These are phyloP conservation scores for Melipona bicolor DNA, from an alignment of 2,888 invertebrate species.

Conservation along the genomic window DNA sequence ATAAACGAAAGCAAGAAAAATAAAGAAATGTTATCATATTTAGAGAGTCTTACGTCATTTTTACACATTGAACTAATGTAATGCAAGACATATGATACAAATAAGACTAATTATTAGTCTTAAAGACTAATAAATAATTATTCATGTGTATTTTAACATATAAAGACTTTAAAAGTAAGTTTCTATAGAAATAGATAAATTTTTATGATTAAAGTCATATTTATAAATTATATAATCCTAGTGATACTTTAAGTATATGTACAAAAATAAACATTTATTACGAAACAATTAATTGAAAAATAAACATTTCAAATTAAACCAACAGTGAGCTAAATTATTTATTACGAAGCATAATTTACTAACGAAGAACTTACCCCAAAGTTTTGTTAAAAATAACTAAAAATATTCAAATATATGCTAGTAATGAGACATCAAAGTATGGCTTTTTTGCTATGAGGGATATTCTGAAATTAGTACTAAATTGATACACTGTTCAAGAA, in stretches of 20 bases:
- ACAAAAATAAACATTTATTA: constrained; percentile 40
- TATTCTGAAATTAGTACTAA: background rate
- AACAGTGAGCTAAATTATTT: constrained; percentile 27
- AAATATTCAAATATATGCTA: background rate
- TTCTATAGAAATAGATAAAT: constrained; percentile 31
- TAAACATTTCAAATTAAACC: constrained; percentile 42
- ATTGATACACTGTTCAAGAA: background rate
- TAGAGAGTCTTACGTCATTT: constrained; percentile 58
- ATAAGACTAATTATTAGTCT: constrained; percentile 19
- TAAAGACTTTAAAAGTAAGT: constrained; percentile 23
- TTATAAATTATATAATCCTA: constrained; percentile 35
- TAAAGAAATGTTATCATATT: constrained; percentile 66
- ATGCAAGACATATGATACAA: constrained; percentile 11
- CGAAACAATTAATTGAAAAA: constrained; percentile 34
- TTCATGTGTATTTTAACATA: constrained; percentile 18
- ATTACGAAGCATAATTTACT: background rate
- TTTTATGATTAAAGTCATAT: constrained; percentile 43
- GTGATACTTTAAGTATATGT: constrained; percentile 31
- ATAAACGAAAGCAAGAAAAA: constrained; percentile 69
- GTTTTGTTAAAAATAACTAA: no score
- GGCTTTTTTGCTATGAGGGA: background rate
- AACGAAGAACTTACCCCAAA: background rate
- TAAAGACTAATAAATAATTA: constrained; percentile 33
- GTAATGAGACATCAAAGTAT: constrained; percentile 10
- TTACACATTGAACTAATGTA: constrained; percentile 45